Base-by-base conservation (phyloP, 2,797 vertebrate species). In the Pseudomugil gertrudae region DNA sequence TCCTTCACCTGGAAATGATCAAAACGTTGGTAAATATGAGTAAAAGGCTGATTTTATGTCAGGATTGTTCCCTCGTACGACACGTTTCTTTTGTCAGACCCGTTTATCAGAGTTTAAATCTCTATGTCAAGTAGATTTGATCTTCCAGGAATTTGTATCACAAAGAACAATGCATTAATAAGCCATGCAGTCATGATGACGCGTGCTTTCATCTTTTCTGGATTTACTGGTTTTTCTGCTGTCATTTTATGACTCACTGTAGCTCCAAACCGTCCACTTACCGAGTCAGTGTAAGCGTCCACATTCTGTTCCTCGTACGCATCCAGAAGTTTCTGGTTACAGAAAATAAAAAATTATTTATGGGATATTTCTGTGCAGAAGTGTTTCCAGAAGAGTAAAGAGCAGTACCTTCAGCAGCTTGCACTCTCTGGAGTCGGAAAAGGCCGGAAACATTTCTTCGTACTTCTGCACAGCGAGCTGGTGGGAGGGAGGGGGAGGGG, bases 251-350 rank as follows among this genome's bases (percentile, higher is more conserved):
- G 5, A 3, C 32, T 32, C 32, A 32, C 8, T 32, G 5, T n/a
- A n/a, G n/a, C n/a, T n/a, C n/a, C n/a, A n/a, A n/a, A n/a, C n/a
- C 3, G 4, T 24, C 7, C 2, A 90, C 95, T 93, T 85, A 98
- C 96, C 19, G 95, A 88, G 19, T 98, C 96, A 1, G 96, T 98
- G 61, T 95, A 98, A 36, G 90, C 92, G 0, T 97, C 96, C 63
- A 96, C 80, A 0, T 97, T 98, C 91, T 98, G 96, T 64, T 98
- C 96, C 76, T 98, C 96, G 8, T 82, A 95, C 19, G 96, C 96
- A 19, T 97, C 95, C 58, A 98, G 82, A 78, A 98, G 91, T 90
- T 98, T 98, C 96, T 98, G 84, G 27, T 48, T 63, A 63, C 54
- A 80, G 8, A n/a, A n/a, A n/a, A n/a, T n/a, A n/a, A n/a, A n/a